Base-by-base conservation (phyloP, 2,888 invertebrate species). In the Pteria penguin region DNA sequence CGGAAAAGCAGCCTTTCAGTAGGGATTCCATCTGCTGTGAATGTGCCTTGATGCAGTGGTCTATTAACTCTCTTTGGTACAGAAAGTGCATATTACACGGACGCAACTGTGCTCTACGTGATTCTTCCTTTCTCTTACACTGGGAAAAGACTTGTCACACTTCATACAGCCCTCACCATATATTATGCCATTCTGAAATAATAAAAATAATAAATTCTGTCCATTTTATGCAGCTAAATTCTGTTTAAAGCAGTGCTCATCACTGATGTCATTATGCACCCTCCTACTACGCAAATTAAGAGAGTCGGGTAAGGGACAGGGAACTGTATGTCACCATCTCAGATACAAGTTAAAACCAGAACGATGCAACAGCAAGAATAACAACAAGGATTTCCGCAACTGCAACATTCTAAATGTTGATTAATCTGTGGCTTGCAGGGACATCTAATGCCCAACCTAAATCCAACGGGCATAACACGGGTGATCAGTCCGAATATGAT, bases 51-150 rank as follows among this genome's bases (percentile, higher is more conserved):
- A 45, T 11, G 45, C 45, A 45, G 45, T 45, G 45, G 45, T 45
- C 45, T 11, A 11, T 11, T 14, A 45, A 45, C 14, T 8, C 45
- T 65, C 65, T 8, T 26, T 65, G 1, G 33, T n/a, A 65, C 65
- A 65, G 11, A 33, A 36, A 22, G 36, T n/a, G 32, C 65, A 65
- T 14, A 36, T 14, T 11, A 65, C 65, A 4, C 65, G n/a, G 8
- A 65, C 26, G 11, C n/a, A 29, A 2, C 36, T 22, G 22, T 65
- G 65, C 4, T 65, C 65, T 14, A 65, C 36, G 24, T 65, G 65
- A 2, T 65, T 65, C 24, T 65, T 65, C 36, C 36, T 33, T 2
- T 65, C 65, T 14, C 36, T n/a, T 4, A 22, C 22, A 5, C 33
- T n/a, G 33, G 31, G 31, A 14, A 65, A 65, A 2, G 36, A 11